These are phyloP conservation scores for Mus caroli DNA, from an alignment of 2,797 vertebrate genomes.

Conservation along the genomic window DNA sequence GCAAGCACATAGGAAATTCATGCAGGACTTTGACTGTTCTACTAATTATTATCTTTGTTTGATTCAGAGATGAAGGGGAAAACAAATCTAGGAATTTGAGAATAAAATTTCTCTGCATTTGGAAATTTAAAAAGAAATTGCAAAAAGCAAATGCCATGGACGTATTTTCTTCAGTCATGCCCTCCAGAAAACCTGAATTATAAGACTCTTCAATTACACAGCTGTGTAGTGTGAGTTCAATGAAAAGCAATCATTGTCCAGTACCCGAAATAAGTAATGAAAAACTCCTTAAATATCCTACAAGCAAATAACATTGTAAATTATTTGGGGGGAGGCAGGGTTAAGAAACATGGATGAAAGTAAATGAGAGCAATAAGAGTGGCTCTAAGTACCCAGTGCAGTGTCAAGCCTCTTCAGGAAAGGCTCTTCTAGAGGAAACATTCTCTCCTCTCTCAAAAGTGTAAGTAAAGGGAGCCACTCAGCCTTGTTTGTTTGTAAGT, in stretches of 20 bases:
- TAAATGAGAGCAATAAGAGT: neutral
- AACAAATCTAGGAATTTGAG: constrained; percentile 28
- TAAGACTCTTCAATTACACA: constrained; percentile 58
- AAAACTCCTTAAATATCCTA: constrained; percentile 34
- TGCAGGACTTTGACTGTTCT: constrained; percentile 8
- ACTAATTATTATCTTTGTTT: constrained; percentile 61
- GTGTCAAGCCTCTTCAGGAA: constrained; percentile 51
- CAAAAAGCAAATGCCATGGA: constrained; percentile 45
- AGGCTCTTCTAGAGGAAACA: constrained; percentile 36
- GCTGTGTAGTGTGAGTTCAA: constrained; percentile 55
- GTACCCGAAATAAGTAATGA: constrained; percentile 56
- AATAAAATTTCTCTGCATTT: constrained; percentile 61
- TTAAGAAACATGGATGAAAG: neutral
- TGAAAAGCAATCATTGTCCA: constrained; percentile 71
- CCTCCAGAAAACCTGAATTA: constrained; percentile 59
- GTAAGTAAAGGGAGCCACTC: constrained; percentile 64
- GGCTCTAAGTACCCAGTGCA: neutral
- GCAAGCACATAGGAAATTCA: constrained; percentile 54
- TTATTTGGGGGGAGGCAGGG: neutral
- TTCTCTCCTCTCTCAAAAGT: constrained; percentile 44
- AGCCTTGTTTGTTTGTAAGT: constrained; percentile 32
- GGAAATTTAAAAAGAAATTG: constrained; percentile 62
- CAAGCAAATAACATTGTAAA: neutral
- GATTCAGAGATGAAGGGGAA: constrained; percentile 55
- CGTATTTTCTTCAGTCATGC: constrained; percentile 63